A percentile compares a stretch with the other conserved stretches of the same genome.
Conservation (phyloP, 2,113 vertebrate genomes). For the Silurus glanis region DNA sequence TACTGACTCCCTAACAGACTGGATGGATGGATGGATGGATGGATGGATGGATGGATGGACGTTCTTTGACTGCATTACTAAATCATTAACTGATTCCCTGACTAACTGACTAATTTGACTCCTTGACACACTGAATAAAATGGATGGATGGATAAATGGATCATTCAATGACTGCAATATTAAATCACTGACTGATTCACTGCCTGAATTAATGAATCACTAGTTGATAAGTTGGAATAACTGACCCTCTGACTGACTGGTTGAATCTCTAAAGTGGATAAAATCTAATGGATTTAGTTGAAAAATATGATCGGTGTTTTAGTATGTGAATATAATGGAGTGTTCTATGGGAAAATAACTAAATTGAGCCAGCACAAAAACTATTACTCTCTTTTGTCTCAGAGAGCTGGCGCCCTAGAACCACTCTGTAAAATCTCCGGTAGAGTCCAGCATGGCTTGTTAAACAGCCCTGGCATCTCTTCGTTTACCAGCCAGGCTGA, state of each 20-base stretch:
- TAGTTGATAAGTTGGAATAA: too few species aligned
- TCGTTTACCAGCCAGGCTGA: slow-evolving; percentile 57
- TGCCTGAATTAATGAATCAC: background rate
- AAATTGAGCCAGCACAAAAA: background rate
- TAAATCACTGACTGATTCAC: background rate
- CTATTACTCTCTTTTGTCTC: background rate
- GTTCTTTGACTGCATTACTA: background rate
- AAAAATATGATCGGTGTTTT: background rate
- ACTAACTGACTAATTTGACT: background rate
- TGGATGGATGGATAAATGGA: background rate
- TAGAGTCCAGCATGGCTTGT: slow-evolving; percentile 27
- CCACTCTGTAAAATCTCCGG: background rate
- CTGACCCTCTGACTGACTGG: too few species aligned
- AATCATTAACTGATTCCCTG: background rate
- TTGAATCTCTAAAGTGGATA: background rate
- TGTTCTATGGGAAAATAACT: background rate
- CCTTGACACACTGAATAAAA: background rate
- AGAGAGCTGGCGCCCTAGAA: too few species aligned
- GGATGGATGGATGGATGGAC: background rate
- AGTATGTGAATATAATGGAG: background rate
- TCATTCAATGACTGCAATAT: background rate
- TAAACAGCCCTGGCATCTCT: slow-evolving; percentile 53
- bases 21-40: too few species aligned
- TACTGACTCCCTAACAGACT: too few species aligned
- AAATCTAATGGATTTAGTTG: background rate